Evolutionary conservation across 2,888 invertebrate species (phyloP).

Genomic region (Trichogramma evanescens): DNA sequence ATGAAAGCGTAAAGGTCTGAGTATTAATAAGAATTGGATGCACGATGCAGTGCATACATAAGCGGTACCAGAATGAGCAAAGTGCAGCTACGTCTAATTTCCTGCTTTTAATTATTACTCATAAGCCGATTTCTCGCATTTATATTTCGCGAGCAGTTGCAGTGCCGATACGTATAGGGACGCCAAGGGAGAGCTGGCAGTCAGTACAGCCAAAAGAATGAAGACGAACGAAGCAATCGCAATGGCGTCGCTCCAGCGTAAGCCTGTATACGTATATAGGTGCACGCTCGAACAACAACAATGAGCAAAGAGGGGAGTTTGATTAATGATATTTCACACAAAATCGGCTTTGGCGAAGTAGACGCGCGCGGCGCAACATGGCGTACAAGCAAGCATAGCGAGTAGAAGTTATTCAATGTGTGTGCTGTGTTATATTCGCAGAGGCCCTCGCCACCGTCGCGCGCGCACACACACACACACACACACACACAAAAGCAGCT

Average conservation of each 20-base stretch:
- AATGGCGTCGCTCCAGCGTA: conserved; percentile 10
- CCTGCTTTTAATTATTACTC: conserved; percentile 45
- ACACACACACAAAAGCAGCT: too few species aligned
- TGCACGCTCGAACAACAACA: conserved; percentile 11
- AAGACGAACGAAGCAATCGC: conserved; percentile 17
- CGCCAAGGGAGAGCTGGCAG: neutral
- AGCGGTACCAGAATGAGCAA: neutral
- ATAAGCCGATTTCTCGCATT: neutral
- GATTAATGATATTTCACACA: conserved; percentile 43
- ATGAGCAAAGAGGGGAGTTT: conserved; percentile 37
- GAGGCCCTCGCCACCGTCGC: too few species aligned
- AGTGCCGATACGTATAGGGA: neutral
- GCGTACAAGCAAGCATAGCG: neutral
- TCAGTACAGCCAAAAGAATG: conserved; percentile 5
- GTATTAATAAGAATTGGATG: conserved; percentile 42
- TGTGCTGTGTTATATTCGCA: too few species aligned
- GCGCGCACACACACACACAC: too few species aligned
- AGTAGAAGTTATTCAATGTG: too few species aligned
- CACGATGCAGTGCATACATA: neutral
- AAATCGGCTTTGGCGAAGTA: conserved; percentile 29
- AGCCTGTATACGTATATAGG: neutral
- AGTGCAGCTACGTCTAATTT: conserved; percentile 35
- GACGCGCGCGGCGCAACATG: neutral
- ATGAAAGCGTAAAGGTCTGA: conserved; percentile 43
- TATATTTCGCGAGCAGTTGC: neutral